Evolutionary conservation across 2,797 vertebrate genomes (phyloP), one percentile per base, ranked within the genome.

Genomic region (Eupleurogrammus muticus): DNA sequence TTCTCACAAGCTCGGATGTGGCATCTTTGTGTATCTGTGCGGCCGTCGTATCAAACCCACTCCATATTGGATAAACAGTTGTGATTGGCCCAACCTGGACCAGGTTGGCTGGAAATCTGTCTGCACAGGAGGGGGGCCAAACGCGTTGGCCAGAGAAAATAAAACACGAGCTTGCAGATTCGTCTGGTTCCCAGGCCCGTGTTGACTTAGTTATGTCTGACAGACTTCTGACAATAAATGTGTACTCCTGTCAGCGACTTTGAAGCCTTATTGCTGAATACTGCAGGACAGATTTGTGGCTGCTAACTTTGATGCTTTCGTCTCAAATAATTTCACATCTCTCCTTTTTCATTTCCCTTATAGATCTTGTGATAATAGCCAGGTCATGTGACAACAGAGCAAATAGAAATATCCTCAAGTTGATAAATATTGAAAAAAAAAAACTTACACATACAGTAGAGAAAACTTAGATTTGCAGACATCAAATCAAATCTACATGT

Each of bases 391-490:
- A 70, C 50, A 63, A 51, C 17, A 60, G 58, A 65, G 51, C 57
- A 40, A 36, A 64, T 32, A 40, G 73, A 34, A 61, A 54, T 38
- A 7, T 8, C 19, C 49, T 56, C 52, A 75, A 48, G 53, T 53
- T 52, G 1, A 6, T 34, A 53, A 60, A 48, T 38, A 52, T 51
- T 10, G n/a, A 59, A 53, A 48, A 66, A 28, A 20, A 59, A 53
- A 48, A 66, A 28, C 28, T 5, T 13, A 16, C 51, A 2, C 16
- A 19, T 10, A 14, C 16, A 62, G 11, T 53, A n/a, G 42, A 50
- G 75, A 54, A 65, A 46, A 17, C 21, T 35, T 66, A 32, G 35
- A 78, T 77, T 50, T 54, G 42, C 38, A 73, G 53, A 72, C 51
- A 42, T 21, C 35, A 68, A 42, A 21, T 75, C 38, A 68, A 36